A percentile compares a stretch with the other conserved stretches of the same genome.
phyloP scores from a whole-genome alignment of 2,797 vertebrate genomes.

The Adelosebastes latens region DNA sequence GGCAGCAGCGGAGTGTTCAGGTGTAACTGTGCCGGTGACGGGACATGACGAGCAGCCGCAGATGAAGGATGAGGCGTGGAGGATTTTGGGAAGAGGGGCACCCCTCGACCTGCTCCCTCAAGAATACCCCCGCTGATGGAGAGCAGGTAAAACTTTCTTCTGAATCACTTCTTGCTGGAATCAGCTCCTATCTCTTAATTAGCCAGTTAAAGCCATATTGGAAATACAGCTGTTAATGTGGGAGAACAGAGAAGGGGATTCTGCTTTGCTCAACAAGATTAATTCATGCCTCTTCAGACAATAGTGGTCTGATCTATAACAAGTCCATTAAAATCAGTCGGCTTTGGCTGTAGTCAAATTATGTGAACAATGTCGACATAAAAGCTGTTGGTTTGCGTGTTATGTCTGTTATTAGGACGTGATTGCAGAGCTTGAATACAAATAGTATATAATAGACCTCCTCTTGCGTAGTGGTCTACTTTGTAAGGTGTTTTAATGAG shows the following conservation, averaged over 20 bases:
- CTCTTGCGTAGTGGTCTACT: background rate
- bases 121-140: slow-evolving; percentile 87
- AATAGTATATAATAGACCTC: background rate
- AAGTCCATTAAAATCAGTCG: slow-evolving; percentile 48
- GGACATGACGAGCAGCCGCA: slow-evolving; percentile 96
- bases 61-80: slow-evolving; percentile 99
- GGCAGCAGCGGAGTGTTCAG: slow-evolving; percentile 99
- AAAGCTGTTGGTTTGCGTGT: slow-evolving; percentile 27
- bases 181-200: slow-evolving; percentile 83
- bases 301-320: slow-evolving; percentile 58
- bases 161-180: slow-evolving; percentile 78
- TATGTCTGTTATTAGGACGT: slow-evolving; percentile 21
- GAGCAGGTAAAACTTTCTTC: slow-evolving; percentile 82
- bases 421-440: slow-evolving; percentile 35
- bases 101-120: slow-evolving; percentile 91
- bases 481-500: slow-evolving; percentile 18
- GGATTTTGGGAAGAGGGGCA: slow-evolving; percentile 92
- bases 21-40: slow-evolving; percentile 98
- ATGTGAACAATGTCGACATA: slow-evolving; percentile 9
- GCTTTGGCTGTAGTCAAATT: slow-evolving; percentile 27
- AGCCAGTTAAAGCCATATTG: slow-evolving; percentile 77
- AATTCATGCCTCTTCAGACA: slow-evolving; percentile 60
- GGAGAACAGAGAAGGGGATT: slow-evolving; percentile 48
- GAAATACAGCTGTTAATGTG: slow-evolving; percentile 80
- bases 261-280: slow-evolving; percentile 77